These are phyloP conservation scores for Tamias sibiricus DNA, from an alignment of 2,113 vertebrate species.

Conservation along the genomic window DNA sequence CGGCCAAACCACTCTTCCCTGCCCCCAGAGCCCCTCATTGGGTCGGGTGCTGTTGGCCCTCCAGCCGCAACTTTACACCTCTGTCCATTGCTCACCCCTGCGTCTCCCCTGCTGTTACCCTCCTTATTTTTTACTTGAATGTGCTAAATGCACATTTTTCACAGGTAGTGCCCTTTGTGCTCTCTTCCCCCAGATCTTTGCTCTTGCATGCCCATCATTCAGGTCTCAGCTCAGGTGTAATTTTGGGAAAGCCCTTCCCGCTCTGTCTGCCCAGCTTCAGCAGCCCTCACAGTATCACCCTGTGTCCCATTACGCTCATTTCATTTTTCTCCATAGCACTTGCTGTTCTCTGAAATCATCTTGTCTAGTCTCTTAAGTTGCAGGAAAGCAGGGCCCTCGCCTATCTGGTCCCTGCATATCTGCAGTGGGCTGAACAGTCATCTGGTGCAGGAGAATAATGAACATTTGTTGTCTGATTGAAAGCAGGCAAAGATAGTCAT, in stretches of 20 bases:
- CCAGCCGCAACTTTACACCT: fast-evolving
- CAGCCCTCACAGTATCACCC: fast-evolving
- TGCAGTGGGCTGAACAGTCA: background rate
- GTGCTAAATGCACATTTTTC: background rate
- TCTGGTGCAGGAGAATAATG: background rate
- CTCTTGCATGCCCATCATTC: background rate
- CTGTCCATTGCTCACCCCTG: background rate
- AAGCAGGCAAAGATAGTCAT: background rate
- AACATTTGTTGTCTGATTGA: too few relatives aligned
- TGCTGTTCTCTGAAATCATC: background rate
- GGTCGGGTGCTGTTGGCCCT: background rate
- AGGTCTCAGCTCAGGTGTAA: background rate
- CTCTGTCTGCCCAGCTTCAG: fast-evolving
- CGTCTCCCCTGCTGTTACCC: too few relatives aligned
- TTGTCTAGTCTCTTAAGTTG: background rate
- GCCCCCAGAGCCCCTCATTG: background rate
- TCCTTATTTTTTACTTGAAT: background rate
- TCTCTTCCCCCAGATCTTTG: background rate
- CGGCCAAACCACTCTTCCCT: background rate
- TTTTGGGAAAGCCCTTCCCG: background rate
- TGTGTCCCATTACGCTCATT: background rate
- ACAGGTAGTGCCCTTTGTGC: background rate
- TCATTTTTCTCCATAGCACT: background rate
- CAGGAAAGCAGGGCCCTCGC: background rate
- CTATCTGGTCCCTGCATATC: background rate